Evolutionary conservation across 2,888 invertebrate genomes (phyloP).

Genomic region (Eupithecia vulgata): DNA sequence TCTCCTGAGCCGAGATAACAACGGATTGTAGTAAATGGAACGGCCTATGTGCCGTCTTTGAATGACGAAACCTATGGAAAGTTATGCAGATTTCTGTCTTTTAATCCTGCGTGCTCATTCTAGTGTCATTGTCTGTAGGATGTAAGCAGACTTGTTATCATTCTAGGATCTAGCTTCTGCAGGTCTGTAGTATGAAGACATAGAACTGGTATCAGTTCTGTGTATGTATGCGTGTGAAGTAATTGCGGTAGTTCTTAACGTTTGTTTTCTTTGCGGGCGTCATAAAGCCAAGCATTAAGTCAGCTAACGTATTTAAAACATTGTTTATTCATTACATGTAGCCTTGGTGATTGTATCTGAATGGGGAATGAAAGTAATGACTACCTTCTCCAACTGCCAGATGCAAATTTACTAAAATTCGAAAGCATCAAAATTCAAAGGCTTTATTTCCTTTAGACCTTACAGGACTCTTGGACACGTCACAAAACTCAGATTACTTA

Average conservation of each 20-base stretch:
- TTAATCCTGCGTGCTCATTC: constrained; percentile 12
- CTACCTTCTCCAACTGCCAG: constrained; percentile 4
- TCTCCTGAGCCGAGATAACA: constrained; percentile 29
- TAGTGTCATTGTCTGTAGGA: constrained; percentile 14
- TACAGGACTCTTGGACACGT: too few species aligned
- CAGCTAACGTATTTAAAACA: background rate
- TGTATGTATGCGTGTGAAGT: too few species aligned
- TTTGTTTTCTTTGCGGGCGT: background rate
- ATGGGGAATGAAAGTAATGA: constrained; percentile 3
- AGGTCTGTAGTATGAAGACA: constrained; percentile 9
- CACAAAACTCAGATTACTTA: too few species aligned
- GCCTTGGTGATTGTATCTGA: background rate
- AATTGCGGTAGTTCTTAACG: background rate
- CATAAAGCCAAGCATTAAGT: background rate
- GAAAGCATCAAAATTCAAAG: too few species aligned
- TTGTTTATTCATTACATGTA: constrained; percentile 11
- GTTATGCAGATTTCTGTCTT: constrained; percentile 22
- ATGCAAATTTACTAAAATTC: background rate
- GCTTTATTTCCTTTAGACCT: too few species aligned
- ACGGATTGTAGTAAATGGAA: constrained; percentile 29
- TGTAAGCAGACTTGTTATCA: constrained; percentile 1
- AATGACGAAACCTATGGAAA: constrained; percentile 26
- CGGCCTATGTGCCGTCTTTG: constrained; percentile 21
- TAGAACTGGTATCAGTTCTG: too few species aligned
- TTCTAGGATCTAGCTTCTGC: constrained; percentile 20